phyloP scores from a whole-genome alignment of 1,140 invertebrate genomes.

The Aethina tumida region DNA sequence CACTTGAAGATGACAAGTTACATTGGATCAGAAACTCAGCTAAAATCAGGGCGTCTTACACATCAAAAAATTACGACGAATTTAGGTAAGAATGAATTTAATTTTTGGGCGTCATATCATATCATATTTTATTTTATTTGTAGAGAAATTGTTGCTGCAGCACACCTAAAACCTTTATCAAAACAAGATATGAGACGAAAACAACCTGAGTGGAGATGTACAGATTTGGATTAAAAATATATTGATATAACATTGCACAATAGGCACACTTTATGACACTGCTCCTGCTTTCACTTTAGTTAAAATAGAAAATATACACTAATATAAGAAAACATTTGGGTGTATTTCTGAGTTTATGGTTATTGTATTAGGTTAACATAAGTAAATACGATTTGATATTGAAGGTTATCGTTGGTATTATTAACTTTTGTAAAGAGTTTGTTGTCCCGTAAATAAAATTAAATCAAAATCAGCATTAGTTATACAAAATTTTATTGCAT shows the following conservation, averaged over 20 bases:
- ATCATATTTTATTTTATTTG: conserved; percentile 12
- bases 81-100: conserved; percentile 38
- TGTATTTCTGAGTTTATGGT: too few relatives aligned
- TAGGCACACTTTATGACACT: not conserved
- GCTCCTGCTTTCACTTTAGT: not conserved
- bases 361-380: too few relatives aligned
- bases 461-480: too few relatives aligned
- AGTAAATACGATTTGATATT: too few relatives aligned
- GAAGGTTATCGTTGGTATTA: too few relatives aligned
- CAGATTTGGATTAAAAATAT: conserved; percentile 6
- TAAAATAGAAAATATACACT: not conserved
- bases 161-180: conserved; percentile 36
- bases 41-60: conserved; percentile 46
- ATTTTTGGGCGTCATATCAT: not conserved
- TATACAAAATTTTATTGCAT: too few relatives aligned
- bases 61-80: conserved; percentile 47
- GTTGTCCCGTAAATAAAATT: too few relatives aligned
- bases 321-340: too few relatives aligned
- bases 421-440: too few relatives aligned
- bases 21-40: conserved; percentile 50
- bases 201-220: conserved; percentile 12
- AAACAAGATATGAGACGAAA: conserved; percentile 32
- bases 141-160: conserved; percentile 41
- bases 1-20: conserved; percentile 39
- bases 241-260: not conserved